phyloP scores from a whole-genome alignment of 2,888 invertebrate genomes.

The Acronicta leporina region DNA sequence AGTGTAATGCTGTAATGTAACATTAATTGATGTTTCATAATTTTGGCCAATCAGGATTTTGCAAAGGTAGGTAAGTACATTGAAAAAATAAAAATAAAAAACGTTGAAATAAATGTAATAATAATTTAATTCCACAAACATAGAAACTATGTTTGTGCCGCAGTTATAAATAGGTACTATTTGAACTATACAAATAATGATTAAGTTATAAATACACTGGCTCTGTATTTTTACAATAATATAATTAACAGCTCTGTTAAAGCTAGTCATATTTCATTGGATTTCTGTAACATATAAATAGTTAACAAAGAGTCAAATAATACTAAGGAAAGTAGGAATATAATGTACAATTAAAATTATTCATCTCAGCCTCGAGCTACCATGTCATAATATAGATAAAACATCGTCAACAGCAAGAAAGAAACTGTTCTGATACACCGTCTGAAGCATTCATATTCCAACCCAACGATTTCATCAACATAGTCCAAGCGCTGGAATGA shows the following conservation, averaged over 20 bases:
- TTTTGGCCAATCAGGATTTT: too few species aligned
- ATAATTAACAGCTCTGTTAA: constrained; percentile 86
- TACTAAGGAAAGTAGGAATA: constrained; percentile 84
- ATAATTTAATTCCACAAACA: constrained; percentile 88
- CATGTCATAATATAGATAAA: constrained; percentile 56
- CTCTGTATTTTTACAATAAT: constrained; percentile 86
- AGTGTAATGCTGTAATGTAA: too few species aligned
- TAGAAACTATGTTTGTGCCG: constrained; percentile 75
- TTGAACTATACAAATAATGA: constrained; percentile 88
- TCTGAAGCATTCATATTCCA: constrained; percentile 60
- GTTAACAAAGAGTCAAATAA: constrained; percentile 86
- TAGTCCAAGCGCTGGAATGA: constrained; percentile 77
- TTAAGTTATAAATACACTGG: constrained; percentile 88
- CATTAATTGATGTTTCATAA: too few species aligned
- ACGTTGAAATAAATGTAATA: constrained; percentile 75
- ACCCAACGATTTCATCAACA: constrained; percentile 78
- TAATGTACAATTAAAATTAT: constrained; percentile 79
- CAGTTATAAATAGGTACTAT: constrained; percentile 85
- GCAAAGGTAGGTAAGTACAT: background rate
- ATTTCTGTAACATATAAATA: constrained; percentile 88
- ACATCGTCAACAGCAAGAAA: constrained; percentile 52
- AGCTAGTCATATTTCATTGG: constrained; percentile 85
- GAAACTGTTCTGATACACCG: constrained; percentile 55
- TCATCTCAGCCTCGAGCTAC: constrained; percentile 69
- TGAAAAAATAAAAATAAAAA: constrained; percentile 50